Percentiles rank a stretch among this genome's conserved stretches.
Conservation (phyloP, 2,888 invertebrate species). For the Octonoba sinensis region DNA sequence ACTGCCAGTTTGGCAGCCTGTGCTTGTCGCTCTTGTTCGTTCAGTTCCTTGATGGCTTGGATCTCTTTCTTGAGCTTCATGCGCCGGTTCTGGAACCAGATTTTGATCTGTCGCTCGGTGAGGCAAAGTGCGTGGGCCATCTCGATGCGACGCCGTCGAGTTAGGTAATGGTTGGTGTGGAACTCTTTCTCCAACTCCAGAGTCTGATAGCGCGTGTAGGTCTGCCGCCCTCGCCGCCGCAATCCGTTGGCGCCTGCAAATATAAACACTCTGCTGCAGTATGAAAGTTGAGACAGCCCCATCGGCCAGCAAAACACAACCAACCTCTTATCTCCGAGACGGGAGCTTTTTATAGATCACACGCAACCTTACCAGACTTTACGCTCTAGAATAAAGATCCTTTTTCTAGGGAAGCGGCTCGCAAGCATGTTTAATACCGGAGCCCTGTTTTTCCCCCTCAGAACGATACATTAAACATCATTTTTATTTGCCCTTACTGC, state of each 20-base stretch:
- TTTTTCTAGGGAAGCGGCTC: too few species aligned
- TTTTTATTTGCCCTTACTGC: too few species aligned
- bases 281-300: conserved; percentile 49
- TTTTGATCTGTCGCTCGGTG: conserved; percentile 97
- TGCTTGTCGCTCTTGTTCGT: conserved; percentile 96
- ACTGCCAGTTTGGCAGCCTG: conserved; percentile 82
- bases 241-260: conserved; percentile 91
- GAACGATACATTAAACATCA: too few species aligned
- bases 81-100: conserved; percentile 98
- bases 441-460: too few species aligned
- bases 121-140: conserved; percentile 97
- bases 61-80: conserved; percentile 89
- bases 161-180: conserved; percentile 98
- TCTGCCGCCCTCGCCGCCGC: conserved; percentile 95
- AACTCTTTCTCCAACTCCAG: conserved; percentile 98
- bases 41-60: conserved; percentile 95
- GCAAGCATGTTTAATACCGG: too few species aligned
- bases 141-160: conserved; percentile 97
- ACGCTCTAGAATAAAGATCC: too few species aligned
- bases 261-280: conserved; percentile 63
- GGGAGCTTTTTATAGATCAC: conserved; percentile 58
- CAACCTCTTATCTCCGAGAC: conserved; percentile 33
- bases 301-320: conserved; percentile 10
- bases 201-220: conserved; percentile 97
- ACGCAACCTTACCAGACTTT: background rate